phyloP scores from a whole-genome alignment of 2,888 invertebrate species.

The Smittia sp. region DNA sequence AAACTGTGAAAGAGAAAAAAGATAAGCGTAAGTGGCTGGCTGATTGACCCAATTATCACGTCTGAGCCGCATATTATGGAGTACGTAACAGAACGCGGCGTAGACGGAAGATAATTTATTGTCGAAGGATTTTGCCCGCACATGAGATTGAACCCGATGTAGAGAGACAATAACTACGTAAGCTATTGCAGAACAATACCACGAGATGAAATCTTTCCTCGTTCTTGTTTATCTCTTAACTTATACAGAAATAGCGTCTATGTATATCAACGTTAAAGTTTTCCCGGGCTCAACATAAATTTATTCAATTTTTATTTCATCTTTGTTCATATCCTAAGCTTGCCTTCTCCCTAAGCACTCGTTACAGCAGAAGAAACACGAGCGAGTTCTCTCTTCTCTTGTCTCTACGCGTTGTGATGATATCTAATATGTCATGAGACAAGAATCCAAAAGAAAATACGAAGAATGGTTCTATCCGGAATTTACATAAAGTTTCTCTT shows the following conservation, averaged over 20 bases:
- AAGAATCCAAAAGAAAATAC: conserved; percentile 5
- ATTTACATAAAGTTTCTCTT: conserved; percentile 31
- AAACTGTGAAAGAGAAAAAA: conserved; percentile 23
- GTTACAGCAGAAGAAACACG: background rate
- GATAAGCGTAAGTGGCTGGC: background rate
- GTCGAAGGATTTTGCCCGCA: too few species aligned
- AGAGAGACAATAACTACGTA: background rate
- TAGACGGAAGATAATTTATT: too few species aligned
- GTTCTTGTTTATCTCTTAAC: too few species aligned
- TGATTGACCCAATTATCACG: conserved; percentile 20
- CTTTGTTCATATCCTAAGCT: background rate
- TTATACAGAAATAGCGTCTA: conserved; percentile 25
- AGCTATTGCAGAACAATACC: background rate
- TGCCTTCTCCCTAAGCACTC: conserved; percentile 7
- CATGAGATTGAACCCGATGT: background rate
- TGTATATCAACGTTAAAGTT: conserved; percentile 30
- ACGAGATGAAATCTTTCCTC: too few species aligned
- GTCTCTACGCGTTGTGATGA: background rate
- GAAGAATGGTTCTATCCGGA: conserved; percentile 5
- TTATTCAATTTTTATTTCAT: conserved; percentile 26
- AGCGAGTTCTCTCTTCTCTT: background rate
- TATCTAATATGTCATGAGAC: conserved; percentile 27
- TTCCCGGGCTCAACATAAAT: conserved; percentile 20
- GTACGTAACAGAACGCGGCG: conserved; percentile 13
- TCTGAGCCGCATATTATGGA: background rate